phyloP scores from a whole-genome alignment of 2,113 vertebrate species.

The Lepus americanus region DNA sequence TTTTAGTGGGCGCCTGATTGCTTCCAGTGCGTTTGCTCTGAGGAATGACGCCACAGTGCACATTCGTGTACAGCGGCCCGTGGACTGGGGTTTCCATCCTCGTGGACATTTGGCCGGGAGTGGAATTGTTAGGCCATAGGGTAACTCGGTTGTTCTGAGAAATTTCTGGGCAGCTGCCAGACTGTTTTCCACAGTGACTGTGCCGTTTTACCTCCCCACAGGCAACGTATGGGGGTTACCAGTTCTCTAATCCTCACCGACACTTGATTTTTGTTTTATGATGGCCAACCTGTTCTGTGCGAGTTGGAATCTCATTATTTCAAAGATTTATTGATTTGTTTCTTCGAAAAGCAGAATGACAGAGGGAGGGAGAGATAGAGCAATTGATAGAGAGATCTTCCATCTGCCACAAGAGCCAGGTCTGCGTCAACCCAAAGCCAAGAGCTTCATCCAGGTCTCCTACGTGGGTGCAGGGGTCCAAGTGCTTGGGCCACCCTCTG shows the following conservation, averaged over 20 bases:
- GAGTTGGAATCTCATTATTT: neutral
- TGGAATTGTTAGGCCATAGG: slow-evolving; percentile 15
- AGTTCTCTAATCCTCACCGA: neutral
- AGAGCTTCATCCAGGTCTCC: no score
- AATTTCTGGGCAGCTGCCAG: slow-evolving; percentile 36
- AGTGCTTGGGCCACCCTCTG: no score
- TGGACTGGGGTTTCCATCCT: neutral
- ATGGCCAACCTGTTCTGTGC: neutral
- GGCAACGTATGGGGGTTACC: neutral
- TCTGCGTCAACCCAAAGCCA: no score
- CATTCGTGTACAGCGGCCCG: neutral
- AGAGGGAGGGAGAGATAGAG: no score
- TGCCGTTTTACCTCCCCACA: neutral
- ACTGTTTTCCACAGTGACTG: neutral
- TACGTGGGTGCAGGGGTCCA: no score
- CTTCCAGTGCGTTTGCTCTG: neutral
- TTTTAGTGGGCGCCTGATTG: no score
- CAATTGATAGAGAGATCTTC: no score
- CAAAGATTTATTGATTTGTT: no score
- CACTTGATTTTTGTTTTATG: neutral
- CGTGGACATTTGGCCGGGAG: slow-evolving; percentile 11
- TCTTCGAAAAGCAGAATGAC: no score
- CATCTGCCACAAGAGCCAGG: no score
- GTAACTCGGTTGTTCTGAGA: neutral
- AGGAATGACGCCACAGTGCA: neutral